Evolutionary conservation across 2,113 vertebrate species (phyloP).

Genomic region (Bujurquina vittata): DNA sequence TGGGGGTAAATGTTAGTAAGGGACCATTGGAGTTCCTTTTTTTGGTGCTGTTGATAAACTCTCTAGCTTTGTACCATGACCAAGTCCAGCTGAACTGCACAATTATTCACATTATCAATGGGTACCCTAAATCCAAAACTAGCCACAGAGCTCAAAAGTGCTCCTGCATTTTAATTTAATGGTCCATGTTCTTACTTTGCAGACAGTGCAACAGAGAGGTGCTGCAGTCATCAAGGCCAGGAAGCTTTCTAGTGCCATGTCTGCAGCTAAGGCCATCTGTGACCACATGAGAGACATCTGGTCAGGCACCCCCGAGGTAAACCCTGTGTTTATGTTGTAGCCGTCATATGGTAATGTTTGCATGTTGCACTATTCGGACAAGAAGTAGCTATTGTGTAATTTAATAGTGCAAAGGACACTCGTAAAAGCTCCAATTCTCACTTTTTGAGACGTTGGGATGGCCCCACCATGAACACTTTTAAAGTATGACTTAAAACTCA

Average conservation of each 20-base stretch:
- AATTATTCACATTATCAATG: not conserved
- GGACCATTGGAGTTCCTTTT: not conserved
- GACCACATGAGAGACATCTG: constrained; percentile 97
- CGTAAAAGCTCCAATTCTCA: rapidly evolving
- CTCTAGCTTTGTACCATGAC: rapidly evolving
- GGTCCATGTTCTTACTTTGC: not conserved
- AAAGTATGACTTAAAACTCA: too few species aligned
- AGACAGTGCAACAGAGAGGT: constrained; percentile 95
- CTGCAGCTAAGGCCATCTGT: constrained; percentile 97
- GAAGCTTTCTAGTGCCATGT: constrained; percentile 98
- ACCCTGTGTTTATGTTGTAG: not conserved
- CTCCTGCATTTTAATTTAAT: not conserved
- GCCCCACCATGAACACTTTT: too few species aligned
- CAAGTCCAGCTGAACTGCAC: not conserved
- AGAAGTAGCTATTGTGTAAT: not conserved
- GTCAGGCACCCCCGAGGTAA: constrained; percentile 95
- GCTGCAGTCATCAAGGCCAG: constrained; percentile 95
- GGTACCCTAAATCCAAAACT: not conserved
- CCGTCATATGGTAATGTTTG: rapidly evolving
- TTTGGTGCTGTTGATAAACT: not conserved
- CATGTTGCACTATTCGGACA: not conserved
- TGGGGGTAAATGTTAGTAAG: not conserved
- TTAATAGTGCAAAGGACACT: not conserved
- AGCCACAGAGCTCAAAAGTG: not conserved
- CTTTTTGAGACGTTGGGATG: not conserved